Percentiles rank a stretch among this genome's conserved stretches.
Evolutionary conservation across 2,888 invertebrate species (phyloP).

Genomic region (Polietes domitor): DNA sequence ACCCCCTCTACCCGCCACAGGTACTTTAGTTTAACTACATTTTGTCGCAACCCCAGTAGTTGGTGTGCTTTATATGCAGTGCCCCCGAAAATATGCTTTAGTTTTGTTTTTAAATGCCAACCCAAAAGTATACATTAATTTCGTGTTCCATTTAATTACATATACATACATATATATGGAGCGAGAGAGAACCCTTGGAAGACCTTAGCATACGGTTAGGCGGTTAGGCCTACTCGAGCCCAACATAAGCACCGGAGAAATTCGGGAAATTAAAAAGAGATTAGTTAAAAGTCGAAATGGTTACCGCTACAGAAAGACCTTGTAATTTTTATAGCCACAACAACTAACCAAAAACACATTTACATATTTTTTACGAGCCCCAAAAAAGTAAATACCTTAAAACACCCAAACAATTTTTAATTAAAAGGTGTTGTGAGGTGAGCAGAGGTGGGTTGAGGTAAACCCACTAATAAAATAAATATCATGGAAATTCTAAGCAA

Average conservation of each 20-base stretch:
- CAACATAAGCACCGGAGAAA: not conserved
- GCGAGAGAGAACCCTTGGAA: not conserved
- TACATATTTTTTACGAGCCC: constrained; percentile 38
- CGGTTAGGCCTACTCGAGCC: constrained; percentile 11
- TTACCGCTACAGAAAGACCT: not conserved
- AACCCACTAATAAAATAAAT: constrained; percentile 15
- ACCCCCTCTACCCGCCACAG: not conserved
- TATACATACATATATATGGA: not conserved
- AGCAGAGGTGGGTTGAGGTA: constrained; percentile 10
- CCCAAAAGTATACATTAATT: constrained; percentile 21
- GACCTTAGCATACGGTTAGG: constrained; percentile 42
- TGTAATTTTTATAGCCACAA: constrained; percentile 34
- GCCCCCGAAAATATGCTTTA: not conserved
- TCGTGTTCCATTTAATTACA: not conserved
- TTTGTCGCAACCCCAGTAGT: not conserved
- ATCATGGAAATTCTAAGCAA: not conserved
- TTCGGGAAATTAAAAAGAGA: constrained; percentile 34
- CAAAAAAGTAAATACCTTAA: not conserved
- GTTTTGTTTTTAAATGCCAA: not conserved
- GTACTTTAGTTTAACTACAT: not conserved
- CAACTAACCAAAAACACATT: constrained; percentile 28
- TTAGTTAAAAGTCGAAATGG: constrained; percentile 28
- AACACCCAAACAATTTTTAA: constrained; percentile 35
- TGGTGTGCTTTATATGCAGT: not conserved
- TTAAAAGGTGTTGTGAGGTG: constrained; percentile 36